phyloP scores from a whole-genome alignment of 1,140 invertebrate genomes.

The Calliopsis andreniformis region DNA sequence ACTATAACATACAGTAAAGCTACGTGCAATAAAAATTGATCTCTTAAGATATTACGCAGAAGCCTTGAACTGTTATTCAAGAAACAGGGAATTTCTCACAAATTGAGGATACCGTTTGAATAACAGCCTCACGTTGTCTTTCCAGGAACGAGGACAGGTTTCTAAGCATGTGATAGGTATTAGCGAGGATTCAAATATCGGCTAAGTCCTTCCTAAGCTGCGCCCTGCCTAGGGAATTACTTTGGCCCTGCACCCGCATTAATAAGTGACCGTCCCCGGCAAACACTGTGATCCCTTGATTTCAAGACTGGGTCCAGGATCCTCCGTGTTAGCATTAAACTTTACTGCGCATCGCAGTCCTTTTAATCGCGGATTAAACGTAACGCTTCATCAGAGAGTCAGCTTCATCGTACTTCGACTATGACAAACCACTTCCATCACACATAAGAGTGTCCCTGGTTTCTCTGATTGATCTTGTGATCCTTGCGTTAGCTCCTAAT shows the following conservation, averaged over 20 bases:
- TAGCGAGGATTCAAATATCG: conserved; percentile 66
- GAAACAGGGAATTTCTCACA: neutral
- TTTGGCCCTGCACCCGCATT: conserved; percentile 69
- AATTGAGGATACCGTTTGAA: neutral
- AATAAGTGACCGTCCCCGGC: conserved; percentile 69
- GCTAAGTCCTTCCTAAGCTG: conserved; percentile 67
- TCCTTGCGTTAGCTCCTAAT: no score
- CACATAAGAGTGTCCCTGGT: no score
- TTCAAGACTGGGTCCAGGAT: conserved; percentile 56
- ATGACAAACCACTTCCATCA: neutral
- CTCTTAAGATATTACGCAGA: no score
- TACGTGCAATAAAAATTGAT: no score
- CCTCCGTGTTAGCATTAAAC: conserved; percentile 51
- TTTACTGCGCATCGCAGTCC: conserved; percentile 42
- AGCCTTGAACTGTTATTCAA: no score
- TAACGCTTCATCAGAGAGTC: conserved; percentile 42
- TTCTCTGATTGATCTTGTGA: no score
- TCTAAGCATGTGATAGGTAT: conserved; percentile 56
- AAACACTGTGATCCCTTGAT: conserved; percentile 67
- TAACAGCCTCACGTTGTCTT: neutral
- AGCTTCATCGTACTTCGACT: conserved; percentile 21
- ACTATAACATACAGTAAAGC: no score
- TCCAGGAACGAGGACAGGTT: neutral
- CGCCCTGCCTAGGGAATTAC: conserved; percentile 63
- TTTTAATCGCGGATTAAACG: conserved; percentile 52